phyloP scores from a whole-genome alignment of 2,797 vertebrate genomes.

The Rhodeus uyekii region DNA sequence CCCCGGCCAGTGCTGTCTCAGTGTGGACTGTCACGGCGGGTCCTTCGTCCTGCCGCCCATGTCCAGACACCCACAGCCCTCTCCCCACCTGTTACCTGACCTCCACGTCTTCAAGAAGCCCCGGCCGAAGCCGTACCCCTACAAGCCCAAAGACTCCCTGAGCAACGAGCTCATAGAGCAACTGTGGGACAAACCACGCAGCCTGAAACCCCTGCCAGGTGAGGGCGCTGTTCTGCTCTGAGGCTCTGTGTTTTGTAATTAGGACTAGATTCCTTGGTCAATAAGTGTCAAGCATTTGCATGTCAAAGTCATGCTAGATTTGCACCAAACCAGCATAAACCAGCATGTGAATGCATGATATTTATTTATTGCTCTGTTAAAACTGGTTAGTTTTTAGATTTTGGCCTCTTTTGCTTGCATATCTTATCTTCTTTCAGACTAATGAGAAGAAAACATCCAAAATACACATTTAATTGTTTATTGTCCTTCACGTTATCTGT shows the following conservation, averaged over 20 bases:
- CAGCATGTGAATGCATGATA: background rate
- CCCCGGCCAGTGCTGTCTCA: conserved; percentile 82
- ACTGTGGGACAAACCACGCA: conserved; percentile 71
- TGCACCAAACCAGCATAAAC: background rate
- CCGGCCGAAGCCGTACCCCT: conserved; percentile 69
- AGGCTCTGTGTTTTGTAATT: background rate
- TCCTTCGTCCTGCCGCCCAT: conserved; percentile 58
- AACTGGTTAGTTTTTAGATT: background rate
- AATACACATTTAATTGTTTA: background rate
- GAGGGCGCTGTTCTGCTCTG: conserved; percentile 41
- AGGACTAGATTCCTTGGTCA: background rate
- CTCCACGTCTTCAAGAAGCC: conserved; percentile 50
- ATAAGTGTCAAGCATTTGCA: background rate
- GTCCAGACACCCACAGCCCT: conserved; percentile 59
- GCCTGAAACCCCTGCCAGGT: conserved; percentile 75
- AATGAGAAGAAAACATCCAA: background rate
- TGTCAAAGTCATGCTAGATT: background rate
- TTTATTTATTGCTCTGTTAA: too few species aligned
- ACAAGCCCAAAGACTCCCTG: conserved; percentile 68
- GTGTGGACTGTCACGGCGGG: conserved; percentile 74
- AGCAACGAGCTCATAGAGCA: conserved; percentile 76
- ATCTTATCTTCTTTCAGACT: background rate
- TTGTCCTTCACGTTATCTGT: background rate
- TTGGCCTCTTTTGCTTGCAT: background rate
- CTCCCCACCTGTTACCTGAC: conserved; percentile 59